phyloP scores from a whole-genome alignment of 2,888 invertebrate species.

The Stenodera caucasica region DNA sequence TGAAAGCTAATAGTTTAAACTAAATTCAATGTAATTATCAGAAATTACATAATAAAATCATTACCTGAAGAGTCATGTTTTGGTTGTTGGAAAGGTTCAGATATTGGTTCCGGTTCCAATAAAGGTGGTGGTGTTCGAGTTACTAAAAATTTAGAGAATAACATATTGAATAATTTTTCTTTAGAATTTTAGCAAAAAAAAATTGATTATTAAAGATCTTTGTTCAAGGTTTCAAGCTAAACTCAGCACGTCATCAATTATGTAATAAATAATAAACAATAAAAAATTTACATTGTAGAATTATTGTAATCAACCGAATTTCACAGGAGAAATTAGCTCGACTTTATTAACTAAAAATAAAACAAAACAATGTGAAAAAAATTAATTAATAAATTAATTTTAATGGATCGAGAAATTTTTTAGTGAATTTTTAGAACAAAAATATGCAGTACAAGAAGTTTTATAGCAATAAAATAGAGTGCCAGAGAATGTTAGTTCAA shows the following conservation, averaged over 20 bases:
- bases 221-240: background rate
- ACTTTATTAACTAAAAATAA: background rate
- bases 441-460: background rate
- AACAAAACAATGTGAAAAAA: constrained; percentile 6
- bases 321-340: background rate
- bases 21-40: constrained; percentile 6
- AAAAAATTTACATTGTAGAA: background rate
- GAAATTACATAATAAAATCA: constrained; percentile 6
- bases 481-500: background rate
- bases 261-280: background rate
- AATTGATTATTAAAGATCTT: background rate
- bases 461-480: background rate
- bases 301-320: background rate
- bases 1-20: background rate
- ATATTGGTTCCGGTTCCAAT: constrained; percentile 19
- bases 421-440: background rate
- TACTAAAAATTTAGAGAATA: constrained; percentile 60
- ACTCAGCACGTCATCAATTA: background rate
- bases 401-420: too few species aligned
- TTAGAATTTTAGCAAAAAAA: too few species aligned
- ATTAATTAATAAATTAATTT: too few species aligned
- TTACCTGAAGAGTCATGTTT: constrained; percentile 49
- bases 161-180: background rate
- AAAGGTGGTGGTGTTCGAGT: constrained; percentile 63
- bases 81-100: constrained; percentile 60